Evolutionary conservation across 2,113 vertebrate species (phyloP).

Genomic region (Tetraodon nigroviridis): DNA sequence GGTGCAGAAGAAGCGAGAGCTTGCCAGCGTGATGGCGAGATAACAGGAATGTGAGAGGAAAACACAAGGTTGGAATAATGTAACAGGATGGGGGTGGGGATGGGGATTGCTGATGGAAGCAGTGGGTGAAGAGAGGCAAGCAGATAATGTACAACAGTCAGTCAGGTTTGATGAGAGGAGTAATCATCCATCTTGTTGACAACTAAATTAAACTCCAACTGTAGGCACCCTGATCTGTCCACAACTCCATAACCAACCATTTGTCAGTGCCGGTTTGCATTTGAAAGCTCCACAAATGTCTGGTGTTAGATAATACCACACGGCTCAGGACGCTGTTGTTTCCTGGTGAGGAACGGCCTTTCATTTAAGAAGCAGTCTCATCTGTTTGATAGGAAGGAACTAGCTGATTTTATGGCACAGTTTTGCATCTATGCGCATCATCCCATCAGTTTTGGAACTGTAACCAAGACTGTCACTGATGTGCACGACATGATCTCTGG

Average conservation of each 20-base stretch:
- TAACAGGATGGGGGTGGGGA: constrained; percentile 4
- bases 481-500: constrained; percentile 52
- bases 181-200: constrained; percentile 51
- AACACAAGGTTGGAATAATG: constrained; percentile 2
- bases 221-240: constrained; percentile 40
- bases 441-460: not conserved
- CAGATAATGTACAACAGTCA: constrained; percentile 27
- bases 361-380: constrained; percentile 2
- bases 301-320: constrained; percentile 40
- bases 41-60: constrained; percentile 29
- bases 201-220: constrained; percentile 40
- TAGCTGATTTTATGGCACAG: too few species aligned
- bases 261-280: constrained; percentile 28
- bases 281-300: constrained; percentile 7
- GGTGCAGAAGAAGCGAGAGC: constrained; percentile 17
- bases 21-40: constrained; percentile 6
- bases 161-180: constrained; percentile 17
- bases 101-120: constrained; percentile 16
- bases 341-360: too few species aligned
- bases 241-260: constrained; percentile 38
- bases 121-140: not conserved
- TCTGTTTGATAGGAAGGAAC: not conserved
- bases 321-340: constrained; percentile 1
- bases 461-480: constrained; percentile 8
- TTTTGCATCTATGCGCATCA: too few species aligned